Percentiles rank a stretch among this genome's conserved stretches.
Evolutionary conservation across 2,113 vertebrate species (phyloP).

Genomic region (Hystrix brachyura): DNA sequence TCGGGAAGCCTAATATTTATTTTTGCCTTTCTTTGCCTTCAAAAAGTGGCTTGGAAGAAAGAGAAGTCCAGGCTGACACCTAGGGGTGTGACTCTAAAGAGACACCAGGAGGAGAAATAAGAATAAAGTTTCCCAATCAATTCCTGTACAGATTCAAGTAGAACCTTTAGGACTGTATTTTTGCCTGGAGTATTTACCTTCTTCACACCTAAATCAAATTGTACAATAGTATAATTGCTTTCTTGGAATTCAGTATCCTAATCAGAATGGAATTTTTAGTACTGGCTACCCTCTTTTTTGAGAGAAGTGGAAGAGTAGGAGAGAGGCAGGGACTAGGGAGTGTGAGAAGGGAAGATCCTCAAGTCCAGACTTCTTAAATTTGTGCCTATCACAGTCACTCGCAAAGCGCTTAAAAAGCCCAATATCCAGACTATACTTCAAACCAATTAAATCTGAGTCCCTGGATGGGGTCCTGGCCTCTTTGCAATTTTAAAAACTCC

Average conservation of each 20-base stretch:
- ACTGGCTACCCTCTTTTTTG: background rate
- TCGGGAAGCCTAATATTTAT: background rate
- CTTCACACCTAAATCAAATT: background rate
- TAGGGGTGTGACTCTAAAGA: background rate
- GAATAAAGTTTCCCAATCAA: background rate
- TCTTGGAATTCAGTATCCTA: background rate
- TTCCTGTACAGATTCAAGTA: background rate
- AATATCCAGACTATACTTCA: background rate
- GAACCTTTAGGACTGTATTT: background rate
- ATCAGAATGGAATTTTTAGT: background rate
- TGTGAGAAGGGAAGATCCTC: background rate
- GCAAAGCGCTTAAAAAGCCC: background rate
- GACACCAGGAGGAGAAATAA: background rate
- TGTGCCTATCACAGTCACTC: background rate
- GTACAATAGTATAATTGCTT: background rate
- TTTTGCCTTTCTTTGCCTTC: background rate
- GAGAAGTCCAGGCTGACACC: constrained; percentile 34
- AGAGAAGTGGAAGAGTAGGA: no score
- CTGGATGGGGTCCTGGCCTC: background rate
- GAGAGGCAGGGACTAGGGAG: no score
- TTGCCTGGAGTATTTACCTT: constrained; percentile 34
- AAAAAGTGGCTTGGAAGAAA: background rate
- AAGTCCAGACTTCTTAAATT: background rate
- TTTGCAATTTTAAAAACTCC: background rate
- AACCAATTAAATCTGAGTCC: background rate